These are phyloP conservation scores for Masnerella sp. DNA, from an alignment of 2,888 invertebrate genomes.

Conservation along the genomic window DNA sequence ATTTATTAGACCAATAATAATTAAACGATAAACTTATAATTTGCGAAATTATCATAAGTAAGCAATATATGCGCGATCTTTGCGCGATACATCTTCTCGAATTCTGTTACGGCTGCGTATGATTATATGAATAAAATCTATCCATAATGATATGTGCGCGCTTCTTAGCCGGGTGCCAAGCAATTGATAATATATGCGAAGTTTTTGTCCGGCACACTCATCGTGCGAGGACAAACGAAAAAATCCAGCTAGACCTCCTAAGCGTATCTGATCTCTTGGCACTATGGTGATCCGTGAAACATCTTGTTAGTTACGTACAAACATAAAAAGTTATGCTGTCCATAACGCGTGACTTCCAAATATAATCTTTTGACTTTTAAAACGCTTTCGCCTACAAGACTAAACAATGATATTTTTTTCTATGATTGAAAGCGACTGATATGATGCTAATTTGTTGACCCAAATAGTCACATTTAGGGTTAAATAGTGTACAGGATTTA, in stretches of 20 bases:
- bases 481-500: no score
- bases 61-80: background rate
- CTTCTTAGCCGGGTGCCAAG: conserved; percentile 59
- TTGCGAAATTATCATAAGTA: conserved; percentile 6
- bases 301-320: conserved; percentile 71
- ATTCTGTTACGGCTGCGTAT: background rate
- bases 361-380: conserved; percentile 35
- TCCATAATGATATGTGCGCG: conserved; percentile 7
- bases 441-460: conserved; percentile 3
- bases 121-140: conserved; percentile 15
- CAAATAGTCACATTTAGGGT: no score
- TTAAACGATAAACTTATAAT: no score
- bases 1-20: no score
- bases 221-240: conserved; percentile 64
- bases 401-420: conserved; percentile 13
- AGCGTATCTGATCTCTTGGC: conserved; percentile 71
- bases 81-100: background rate
- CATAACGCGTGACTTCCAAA: conserved; percentile 35
- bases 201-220: conserved; percentile 70
- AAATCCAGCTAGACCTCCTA: conserved; percentile 71
- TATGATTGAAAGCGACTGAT: conserved; percentile 6
- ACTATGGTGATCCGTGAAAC: conserved; percentile 74
- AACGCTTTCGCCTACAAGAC: background rate
- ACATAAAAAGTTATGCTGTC: conserved; percentile 45
- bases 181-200: conserved; percentile 74